phyloP scores from a whole-genome alignment of 2,113 vertebrate species.

The Mesembrinibis cayennensis region DNA sequence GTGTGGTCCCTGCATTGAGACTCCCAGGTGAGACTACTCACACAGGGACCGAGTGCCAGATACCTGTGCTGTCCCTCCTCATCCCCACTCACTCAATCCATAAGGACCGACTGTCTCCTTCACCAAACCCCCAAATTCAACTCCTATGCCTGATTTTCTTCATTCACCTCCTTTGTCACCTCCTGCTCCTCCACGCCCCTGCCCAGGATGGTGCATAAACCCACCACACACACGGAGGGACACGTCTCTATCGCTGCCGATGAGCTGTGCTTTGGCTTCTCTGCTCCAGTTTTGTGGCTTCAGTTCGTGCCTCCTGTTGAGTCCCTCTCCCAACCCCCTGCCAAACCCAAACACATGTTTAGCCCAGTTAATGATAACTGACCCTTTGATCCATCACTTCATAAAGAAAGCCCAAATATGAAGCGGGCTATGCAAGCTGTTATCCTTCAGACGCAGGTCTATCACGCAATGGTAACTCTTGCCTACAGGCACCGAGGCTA shows the following conservation, averaged over 20 bases:
- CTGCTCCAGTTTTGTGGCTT: background rate
- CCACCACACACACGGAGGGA: background rate
- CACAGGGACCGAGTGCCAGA: background rate
- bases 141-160: background rate
- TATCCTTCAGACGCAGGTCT: background rate
- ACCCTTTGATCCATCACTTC: background rate
- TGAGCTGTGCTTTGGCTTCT: background rate
- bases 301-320: background rate
- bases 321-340: background rate
- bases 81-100: background rate
- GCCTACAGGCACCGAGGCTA: fast-evolving
- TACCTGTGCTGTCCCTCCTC: background rate
- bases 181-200: background rate
- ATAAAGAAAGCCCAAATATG: background rate
- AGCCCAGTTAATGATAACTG: background rate
- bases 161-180: background rate
- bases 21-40: background rate
- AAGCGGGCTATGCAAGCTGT: background rate
- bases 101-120: background rate
- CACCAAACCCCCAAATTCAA: background rate
- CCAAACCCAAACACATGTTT: background rate
- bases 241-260: fast-evolving
- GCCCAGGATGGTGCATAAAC: background rate
- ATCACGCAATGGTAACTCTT: background rate
- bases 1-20: background rate